Percentiles rank a stretch among this genome's conserved stretches.
Evolutionary conservation across 2,888 invertebrate genomes (phyloP).

Genomic region (Isoperla grammatica): DNA sequence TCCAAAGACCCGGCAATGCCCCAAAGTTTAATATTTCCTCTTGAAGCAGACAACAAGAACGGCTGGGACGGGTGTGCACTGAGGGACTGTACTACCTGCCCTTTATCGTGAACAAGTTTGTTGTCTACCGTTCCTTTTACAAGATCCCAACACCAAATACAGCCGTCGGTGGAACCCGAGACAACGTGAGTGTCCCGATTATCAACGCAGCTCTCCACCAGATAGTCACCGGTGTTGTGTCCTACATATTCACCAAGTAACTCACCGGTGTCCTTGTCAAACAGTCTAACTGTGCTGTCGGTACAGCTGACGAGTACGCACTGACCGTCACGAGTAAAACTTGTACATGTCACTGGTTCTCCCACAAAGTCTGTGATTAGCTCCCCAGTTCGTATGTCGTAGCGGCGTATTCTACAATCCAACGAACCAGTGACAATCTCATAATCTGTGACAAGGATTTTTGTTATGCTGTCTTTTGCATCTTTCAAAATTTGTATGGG

Average conservation of each 20-base stretch:
- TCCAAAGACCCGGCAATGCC: slow-evolving; percentile 36
- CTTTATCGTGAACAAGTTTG: slow-evolving; percentile 35
- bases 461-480: slow-evolving; percentile 86
- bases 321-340: slow-evolving; percentile 87
- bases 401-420: slow-evolving; percentile 80
- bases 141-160: slow-evolving; percentile 85
- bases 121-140: slow-evolving; percentile 60
- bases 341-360: slow-evolving; percentile 74
- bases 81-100: slow-evolving; percentile 68
- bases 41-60: slow-evolving; percentile 66
- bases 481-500: slow-evolving; percentile 72
- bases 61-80: slow-evolving; percentile 74
- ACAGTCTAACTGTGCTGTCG: slow-evolving; percentile 73
- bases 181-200: slow-evolving; percentile 79
- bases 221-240: slow-evolving; percentile 74
- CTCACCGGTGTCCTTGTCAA: slow-evolving; percentile 84
- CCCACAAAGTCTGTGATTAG: slow-evolving; percentile 80
- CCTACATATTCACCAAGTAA: slow-evolving; percentile 73
- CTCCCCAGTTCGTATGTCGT: slow-evolving; percentile 86
- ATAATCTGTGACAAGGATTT: slow-evolving; percentile 74
- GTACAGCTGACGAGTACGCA: slow-evolving; percentile 82
- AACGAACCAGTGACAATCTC: slow-evolving; percentile 88
- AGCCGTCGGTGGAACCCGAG: slow-evolving; percentile 85
- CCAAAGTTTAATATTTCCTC: slow-evolving; percentile 67
- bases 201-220: slow-evolving; percentile 81